Conservation (phyloP, 2,888 invertebrate genomes). For the Coenonympha arcania region DNA sequence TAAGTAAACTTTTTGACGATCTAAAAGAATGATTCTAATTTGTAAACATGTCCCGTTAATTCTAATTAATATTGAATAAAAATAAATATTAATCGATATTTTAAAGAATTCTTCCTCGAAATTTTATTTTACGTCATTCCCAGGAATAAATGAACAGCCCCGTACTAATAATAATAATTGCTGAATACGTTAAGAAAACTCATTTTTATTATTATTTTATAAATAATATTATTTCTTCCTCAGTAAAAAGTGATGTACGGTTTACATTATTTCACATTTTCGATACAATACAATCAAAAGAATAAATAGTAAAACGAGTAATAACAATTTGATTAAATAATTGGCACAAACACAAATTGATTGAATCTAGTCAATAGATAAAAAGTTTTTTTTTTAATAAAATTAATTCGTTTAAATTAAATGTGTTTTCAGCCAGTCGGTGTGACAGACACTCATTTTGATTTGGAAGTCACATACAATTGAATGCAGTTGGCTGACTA, state of each 20-base stretch:
- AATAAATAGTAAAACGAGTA: slow-evolving; percentile 27
- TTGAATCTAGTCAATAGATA: slow-evolving; percentile 69
- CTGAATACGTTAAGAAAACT: slow-evolving; percentile 46
- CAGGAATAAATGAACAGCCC: slow-evolving; percentile 27
- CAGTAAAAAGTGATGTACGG: slow-evolving; percentile 51
- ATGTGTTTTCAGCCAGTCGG: too few species aligned
- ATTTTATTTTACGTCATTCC: background rate
- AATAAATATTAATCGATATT: too few species aligned
- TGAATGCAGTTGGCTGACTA: too few species aligned
- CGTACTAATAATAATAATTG: slow-evolving; percentile 32
- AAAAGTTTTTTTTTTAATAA: slow-evolving; percentile 28
- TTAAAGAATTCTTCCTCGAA: background rate
- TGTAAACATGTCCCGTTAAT: too few species aligned
- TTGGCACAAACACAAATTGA: slow-evolving; percentile 58
- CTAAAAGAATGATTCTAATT: too few species aligned
- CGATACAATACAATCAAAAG: background rate
- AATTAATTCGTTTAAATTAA: too few species aligned
- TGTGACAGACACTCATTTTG: too few species aligned
- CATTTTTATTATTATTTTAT: slow-evolving; percentile 47
- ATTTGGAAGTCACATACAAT: too few species aligned
- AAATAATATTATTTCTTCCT: slow-evolving; percentile 56
- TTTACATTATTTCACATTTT: slow-evolving; percentile 21
- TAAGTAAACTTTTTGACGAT: too few species aligned
- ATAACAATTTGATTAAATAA: slow-evolving; percentile 47
- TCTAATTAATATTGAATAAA: too few species aligned